A percentile compares a stretch with the other conserved stretches of the same genome.
Conservation (phyloP, 1,140 invertebrate species). For the Bombus haemorrhoidalis region DNA sequence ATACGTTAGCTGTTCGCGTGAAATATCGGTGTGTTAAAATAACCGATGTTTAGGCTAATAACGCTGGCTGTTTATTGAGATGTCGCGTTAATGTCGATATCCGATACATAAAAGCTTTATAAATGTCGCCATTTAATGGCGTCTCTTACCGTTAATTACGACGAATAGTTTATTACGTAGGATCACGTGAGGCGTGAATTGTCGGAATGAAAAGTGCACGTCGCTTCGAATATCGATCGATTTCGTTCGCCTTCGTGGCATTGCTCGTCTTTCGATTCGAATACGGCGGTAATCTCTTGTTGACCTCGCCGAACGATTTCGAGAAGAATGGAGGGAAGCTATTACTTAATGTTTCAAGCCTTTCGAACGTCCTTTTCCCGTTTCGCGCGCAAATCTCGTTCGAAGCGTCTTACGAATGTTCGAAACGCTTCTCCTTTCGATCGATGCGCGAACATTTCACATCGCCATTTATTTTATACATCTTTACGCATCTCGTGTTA, state of each 20-base stretch:
- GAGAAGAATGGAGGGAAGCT: constrained; percentile 39
- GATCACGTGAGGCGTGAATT: not conserved
- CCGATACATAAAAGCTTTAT: not conserved
- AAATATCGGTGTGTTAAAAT: not conserved
- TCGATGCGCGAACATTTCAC: not conserved
- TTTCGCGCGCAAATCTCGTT: not conserved
- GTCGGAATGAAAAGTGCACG: not conserved
- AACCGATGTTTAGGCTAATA: constrained; percentile 8
- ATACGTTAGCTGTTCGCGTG: not conserved
- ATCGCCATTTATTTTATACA: not conserved
- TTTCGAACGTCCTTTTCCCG: not conserved
- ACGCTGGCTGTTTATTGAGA: not conserved
- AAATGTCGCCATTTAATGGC: not conserved
- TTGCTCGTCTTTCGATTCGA: constrained; percentile 38
- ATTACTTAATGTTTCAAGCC: constrained; percentile 28
- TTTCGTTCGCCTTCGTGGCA: not conserved
- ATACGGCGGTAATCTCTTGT: constrained; percentile 46
- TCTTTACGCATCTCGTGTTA: too few species aligned
- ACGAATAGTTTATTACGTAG: constrained; percentile 13
- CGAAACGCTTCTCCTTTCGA: not conserved
- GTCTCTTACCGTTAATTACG: not conserved
- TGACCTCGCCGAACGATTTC: constrained; percentile 30
- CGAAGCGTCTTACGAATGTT: not conserved
- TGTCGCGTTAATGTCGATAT: constrained; percentile 2
- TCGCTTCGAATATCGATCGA: constrained; percentile 7